These are phyloP conservation scores for Gambusia yucatana DNA, from an alignment of 2,797 vertebrate genomes.

Conservation along the genomic window DNA sequence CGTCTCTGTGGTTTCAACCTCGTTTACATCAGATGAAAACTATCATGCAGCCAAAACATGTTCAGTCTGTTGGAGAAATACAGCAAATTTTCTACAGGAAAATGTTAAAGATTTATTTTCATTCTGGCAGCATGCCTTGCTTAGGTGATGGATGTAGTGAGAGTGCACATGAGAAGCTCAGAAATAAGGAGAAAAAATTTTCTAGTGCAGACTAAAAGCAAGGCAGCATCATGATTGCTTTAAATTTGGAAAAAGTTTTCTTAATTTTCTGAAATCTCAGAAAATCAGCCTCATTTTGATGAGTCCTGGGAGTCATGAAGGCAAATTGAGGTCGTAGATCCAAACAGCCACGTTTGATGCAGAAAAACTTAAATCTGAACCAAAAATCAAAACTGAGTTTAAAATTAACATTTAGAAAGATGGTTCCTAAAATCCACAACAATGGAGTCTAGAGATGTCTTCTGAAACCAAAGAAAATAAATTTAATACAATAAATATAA, in stretches of 20 bases:
- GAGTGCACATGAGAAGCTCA: neutral
- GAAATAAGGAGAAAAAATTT: neutral
- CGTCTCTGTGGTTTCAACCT: neutral
- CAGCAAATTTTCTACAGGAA: neutral
- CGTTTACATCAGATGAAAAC: neutral
- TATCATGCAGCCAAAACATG: neutral
- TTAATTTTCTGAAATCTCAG: neutral
- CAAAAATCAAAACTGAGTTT: neutral
- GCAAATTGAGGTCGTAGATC: neutral
- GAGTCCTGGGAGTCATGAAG: neutral
- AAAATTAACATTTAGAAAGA: neutral
- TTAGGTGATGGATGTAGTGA: neutral
- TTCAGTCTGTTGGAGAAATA: neutral
- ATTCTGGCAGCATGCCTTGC: neutral
- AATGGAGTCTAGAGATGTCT: neutral
- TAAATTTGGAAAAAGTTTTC: neutral
- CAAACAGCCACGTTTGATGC: neutral
- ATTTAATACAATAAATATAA: neutral
- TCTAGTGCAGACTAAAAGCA: neutral
- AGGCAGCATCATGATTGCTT: neutral
- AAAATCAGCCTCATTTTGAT: neutral
- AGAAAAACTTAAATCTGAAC: neutral
- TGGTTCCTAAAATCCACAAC: neutral
- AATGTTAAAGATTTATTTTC: neutral
- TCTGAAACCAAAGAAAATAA: neutral